These are phyloP conservation scores for Acanthococcus lagerstroemiae DNA, from an alignment of 2,888 invertebrate genomes.

Conservation along the genomic window DNA sequence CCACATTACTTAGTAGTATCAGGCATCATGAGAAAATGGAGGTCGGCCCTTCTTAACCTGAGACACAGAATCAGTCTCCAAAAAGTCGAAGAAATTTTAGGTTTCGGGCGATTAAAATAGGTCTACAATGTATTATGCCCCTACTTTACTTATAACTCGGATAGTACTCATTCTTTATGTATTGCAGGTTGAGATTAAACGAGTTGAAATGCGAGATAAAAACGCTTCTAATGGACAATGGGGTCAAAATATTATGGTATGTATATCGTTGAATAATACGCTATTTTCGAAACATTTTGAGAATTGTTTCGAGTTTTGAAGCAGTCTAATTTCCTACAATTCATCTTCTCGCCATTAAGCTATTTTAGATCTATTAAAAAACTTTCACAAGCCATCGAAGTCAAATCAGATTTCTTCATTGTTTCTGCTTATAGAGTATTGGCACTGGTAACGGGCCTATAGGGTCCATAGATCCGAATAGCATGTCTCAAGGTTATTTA, in stretches of 20 bases:
- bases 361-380: background rate
- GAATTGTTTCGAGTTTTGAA: background rate
- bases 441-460: constrained; percentile 28
- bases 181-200: constrained; percentile 83
- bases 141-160: background rate
- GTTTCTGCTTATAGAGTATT: constrained; percentile 23
- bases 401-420: background rate
- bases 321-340: no score
- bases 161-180: background rate
- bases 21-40: no score
- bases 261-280: background rate
- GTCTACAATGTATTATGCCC: no score
- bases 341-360: background rate
- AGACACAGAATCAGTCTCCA: no score
- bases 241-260: constrained; percentile 41
- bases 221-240: constrained; percentile 77
- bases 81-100: no score
- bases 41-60: no score
- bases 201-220: constrained; percentile 82
- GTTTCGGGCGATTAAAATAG: no score
- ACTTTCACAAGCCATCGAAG: no score
- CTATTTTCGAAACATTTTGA: no score
- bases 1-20: background rate
- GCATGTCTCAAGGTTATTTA: constrained; percentile 23
- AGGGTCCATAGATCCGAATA: constrained; percentile 26